A percentile compares a stretch with the other conserved stretches of the same genome.
phyloP scores from a whole-genome alignment of 2,888 invertebrate genomes.

The Dynastes grantii region DNA sequence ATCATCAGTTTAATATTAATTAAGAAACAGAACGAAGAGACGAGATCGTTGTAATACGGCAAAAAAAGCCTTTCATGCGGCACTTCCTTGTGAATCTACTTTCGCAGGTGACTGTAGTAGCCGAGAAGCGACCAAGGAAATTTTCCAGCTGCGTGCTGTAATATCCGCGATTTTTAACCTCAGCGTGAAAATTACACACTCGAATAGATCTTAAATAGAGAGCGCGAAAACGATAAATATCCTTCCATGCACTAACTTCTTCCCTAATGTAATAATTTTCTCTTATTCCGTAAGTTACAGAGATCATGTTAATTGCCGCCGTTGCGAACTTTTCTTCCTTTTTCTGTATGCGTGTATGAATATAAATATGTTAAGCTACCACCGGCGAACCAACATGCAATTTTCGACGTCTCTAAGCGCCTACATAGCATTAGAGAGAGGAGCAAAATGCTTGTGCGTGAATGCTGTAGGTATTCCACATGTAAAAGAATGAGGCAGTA shows the following conservation, averaged over 20 bases:
- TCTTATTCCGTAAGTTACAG: slow-evolving; percentile 25
- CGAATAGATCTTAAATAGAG: slow-evolving; percentile 27
- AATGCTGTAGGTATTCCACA: not conserved
- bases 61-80: too few species aligned
- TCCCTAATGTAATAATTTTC: slow-evolving; percentile 27
- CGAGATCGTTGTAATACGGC: too few species aligned
- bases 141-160: slow-evolving; percentile 25
- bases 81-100: not conserved
- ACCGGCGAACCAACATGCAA: slow-evolving; percentile 20
- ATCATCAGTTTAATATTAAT: too few species aligned
- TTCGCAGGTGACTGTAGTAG: slow-evolving; percentile 1
- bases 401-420: not conserved
- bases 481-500: not conserved
- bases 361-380: slow-evolving; percentile 3
- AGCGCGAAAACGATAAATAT: slow-evolving; percentile 36
- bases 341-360: slow-evolving; percentile 7
- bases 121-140: not conserved
- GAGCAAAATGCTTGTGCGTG: not conserved
- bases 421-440: slow-evolving; percentile 4
- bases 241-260: slow-evolving; percentile 25
- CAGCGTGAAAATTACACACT: slow-evolving; percentile 19
- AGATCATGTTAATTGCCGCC: slow-evolving; percentile 25
- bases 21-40: too few species aligned
- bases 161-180: slow-evolving; percentile 4
- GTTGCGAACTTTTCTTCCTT: slow-evolving; percentile 11